Percentiles rank a stretch among this genome's conserved stretches.
Evolutionary conservation across 2,113 vertebrate species (phyloP).

Genomic region (Micronisus gabar): DNA sequence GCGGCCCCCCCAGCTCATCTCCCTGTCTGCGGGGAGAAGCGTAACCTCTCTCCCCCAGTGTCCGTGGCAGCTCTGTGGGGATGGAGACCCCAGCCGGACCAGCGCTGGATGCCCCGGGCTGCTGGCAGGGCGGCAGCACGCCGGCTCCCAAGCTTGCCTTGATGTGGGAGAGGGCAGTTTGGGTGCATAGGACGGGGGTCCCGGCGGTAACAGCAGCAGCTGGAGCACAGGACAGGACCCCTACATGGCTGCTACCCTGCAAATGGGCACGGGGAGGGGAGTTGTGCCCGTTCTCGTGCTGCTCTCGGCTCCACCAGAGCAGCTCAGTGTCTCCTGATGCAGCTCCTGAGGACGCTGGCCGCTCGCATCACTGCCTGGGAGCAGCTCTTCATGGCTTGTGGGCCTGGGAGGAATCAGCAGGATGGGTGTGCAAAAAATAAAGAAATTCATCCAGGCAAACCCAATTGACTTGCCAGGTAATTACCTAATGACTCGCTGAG

Average conservation of each 20-base stretch:
- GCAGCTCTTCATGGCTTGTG: neutral
- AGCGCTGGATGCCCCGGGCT: neutral
- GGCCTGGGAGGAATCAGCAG: neutral
- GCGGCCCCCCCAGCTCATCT: rapidly evolving
- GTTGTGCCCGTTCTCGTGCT: rapidly evolving
- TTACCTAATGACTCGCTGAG: neutral
- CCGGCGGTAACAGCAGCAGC: neutral
- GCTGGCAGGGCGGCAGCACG: neutral
- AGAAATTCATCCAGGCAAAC: neutral
- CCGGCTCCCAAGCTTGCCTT: neutral
- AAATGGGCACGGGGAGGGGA: neutral
- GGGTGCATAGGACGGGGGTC: neutral
- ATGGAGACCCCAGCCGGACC: rapidly evolving
- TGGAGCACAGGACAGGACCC: neutral
- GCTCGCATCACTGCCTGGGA: neutral
- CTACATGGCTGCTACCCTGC: neutral
- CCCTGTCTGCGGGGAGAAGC: neutral
- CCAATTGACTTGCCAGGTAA: neutral
- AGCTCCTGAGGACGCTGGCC: neutral
- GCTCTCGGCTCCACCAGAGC: neutral
- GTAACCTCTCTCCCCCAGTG: rapidly evolving
- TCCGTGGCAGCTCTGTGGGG: rapidly evolving
- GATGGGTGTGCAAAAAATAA: neutral
- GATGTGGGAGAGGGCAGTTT: neutral
- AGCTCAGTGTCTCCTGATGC: neutral